phyloP scores from a whole-genome alignment of 2,888 invertebrate species.

The Amorpha juglandis region DNA sequence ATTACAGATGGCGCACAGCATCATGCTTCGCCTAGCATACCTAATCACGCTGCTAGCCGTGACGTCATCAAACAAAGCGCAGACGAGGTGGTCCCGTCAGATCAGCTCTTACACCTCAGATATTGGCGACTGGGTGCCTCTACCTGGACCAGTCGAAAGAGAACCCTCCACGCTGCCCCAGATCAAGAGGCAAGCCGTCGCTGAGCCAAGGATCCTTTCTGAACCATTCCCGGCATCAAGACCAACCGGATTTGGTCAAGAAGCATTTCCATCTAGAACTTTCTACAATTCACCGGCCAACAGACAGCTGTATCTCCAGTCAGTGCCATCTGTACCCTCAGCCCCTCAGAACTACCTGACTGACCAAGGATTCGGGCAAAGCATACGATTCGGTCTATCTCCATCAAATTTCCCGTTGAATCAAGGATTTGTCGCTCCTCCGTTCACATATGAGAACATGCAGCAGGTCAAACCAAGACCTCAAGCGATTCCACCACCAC shows the following conservation, averaged over 20 bases:
- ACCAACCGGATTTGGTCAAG: slow-evolving; percentile 62
- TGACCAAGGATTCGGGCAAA: slow-evolving; percentile 76
- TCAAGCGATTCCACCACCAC: slow-evolving; percentile 48
- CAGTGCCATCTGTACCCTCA: slow-evolving; percentile 69
- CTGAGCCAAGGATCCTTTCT: slow-evolving; percentile 75
- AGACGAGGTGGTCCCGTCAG: slow-evolving; percentile 78
- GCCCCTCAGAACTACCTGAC: slow-evolving; percentile 75
- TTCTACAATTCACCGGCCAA: slow-evolving; percentile 65
- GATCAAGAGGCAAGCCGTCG: slow-evolving; percentile 73
- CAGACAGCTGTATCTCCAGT: slow-evolving; percentile 72
- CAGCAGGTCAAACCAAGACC: slow-evolving; percentile 58
- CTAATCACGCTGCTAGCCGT: slow-evolving; percentile 56
- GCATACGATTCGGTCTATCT: slow-evolving; percentile 70
- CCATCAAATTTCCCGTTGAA: slow-evolving; percentile 71
- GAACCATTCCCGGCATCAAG: slow-evolving; percentile 69
- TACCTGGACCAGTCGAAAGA: slow-evolving; percentile 64
- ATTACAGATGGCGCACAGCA: slow-evolving; percentile 73
- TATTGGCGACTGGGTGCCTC: slow-evolving; percentile 77
- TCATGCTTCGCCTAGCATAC: slow-evolving; percentile 56
- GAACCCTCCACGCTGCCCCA: slow-evolving; percentile 50
- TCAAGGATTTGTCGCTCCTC: slow-evolving; percentile 72
- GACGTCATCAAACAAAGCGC: slow-evolving; percentile 57
- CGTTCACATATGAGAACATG: slow-evolving; percentile 63
- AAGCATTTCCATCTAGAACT: slow-evolving; percentile 62
- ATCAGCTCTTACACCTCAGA: slow-evolving; percentile 78